Conservation (phyloP, 2,113 vertebrate species). For the Cyprinodon variegatus region DNA sequence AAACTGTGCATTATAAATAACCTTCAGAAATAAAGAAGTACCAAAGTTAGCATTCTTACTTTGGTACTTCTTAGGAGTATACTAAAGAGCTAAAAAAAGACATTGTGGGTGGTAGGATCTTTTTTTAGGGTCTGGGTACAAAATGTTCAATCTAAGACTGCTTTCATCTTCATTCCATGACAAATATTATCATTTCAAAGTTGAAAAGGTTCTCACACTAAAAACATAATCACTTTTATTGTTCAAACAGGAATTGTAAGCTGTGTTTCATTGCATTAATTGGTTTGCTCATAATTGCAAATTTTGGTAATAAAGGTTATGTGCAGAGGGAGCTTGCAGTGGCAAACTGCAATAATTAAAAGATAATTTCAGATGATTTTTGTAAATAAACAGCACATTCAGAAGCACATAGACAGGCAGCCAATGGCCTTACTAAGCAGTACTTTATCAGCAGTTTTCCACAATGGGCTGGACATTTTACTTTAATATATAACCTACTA, state of each 20-base stretch:
- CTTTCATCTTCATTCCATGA: conserved; percentile 22
- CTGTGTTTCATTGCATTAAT: conserved; percentile 3
- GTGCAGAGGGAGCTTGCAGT: background rate
- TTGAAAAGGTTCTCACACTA: conserved; percentile 8
- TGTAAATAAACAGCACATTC: background rate
- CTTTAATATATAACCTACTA: background rate
- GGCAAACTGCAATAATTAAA: too few species aligned
- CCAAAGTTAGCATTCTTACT: conserved; percentile 4
- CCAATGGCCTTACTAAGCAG: background rate
- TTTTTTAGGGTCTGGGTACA: conserved; percentile 25
- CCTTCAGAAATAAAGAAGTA: background rate
- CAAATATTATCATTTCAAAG: conserved; percentile 8
- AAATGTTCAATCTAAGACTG: conserved; percentile 8
- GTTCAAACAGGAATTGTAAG: conserved; percentile 6
- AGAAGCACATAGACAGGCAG: background rate
- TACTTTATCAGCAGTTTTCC: background rate
- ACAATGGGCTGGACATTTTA: background rate
- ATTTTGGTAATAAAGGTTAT: background rate
- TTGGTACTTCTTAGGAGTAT: conserved; percentile 12
- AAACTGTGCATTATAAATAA: background rate
- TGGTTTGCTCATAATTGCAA: background rate
- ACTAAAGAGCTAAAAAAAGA: conserved; percentile 43
- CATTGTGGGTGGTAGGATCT: background rate
- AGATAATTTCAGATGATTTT: background rate
- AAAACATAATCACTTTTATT: conserved; percentile 14